phyloP scores from a whole-genome alignment of 2,888 invertebrate genomes.

The Aporophyla lueneburgensis region DNA sequence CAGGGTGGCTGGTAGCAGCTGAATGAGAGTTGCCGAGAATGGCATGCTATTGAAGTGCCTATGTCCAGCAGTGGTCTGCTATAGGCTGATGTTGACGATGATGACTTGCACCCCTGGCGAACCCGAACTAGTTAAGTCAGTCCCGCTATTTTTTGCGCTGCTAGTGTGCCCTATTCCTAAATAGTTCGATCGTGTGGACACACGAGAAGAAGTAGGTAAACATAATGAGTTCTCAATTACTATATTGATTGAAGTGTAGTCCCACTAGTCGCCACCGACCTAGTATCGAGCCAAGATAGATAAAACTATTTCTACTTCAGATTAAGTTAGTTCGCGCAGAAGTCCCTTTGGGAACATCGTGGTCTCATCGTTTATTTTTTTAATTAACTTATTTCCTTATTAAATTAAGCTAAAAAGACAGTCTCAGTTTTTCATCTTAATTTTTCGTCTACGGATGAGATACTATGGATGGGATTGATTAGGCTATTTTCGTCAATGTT shows the following conservation, averaged over 20 bases:
- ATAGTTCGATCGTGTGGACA: not conserved
- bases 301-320: conserved; percentile 22
- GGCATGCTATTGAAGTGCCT: too few species aligned
- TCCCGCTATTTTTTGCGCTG: not conserved
- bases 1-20: too few species aligned
- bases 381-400: not conserved
- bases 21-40: too few species aligned
- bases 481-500: not conserved
- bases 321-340: conserved; percentile 32
- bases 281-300: not conserved
- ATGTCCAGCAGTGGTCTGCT: too few species aligned
- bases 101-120: too few species aligned
- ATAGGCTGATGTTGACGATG: too few species aligned
- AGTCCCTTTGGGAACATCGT: conserved; percentile 19
- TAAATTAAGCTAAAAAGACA: not conserved
- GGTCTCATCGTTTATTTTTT: not conserved
- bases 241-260: conserved; percentile 13
- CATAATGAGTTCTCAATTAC: conserved; percentile 10
- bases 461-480: not conserved
- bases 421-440: not conserved
- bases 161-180: not conserved
- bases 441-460: not conserved
- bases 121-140: not conserved
- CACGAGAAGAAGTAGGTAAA: not conserved
- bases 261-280: not conserved